Evolutionary conservation across 1,140 invertebrate genomes (phyloP), one percentile per base, ranked within the genome.

Genomic region (Pseudomyrmex gracilis): DNA sequence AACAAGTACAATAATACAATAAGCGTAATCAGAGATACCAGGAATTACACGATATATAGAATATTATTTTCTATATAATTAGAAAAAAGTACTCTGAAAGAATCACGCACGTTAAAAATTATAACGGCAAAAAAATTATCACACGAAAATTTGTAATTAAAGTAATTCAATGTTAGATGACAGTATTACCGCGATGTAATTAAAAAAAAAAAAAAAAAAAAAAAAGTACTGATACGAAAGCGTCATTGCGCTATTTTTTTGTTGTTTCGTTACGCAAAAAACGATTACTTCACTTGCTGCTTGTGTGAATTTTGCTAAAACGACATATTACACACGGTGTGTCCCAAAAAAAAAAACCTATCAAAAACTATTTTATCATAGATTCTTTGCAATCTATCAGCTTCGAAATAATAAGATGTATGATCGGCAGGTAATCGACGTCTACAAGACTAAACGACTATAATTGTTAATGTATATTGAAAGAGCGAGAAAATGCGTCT

Each of bases 381-480:
- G 34, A 34, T 34, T 34, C 34, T 34, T 34, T 34, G 34, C 34
- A 34, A 34, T 34, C 8, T 17, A 47, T 58, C 20, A 57, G 47
- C 34, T 71, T 67, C 47, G 24, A 71, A 78, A 43, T 15, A 60
- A 22, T 12, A 60, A 63, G 24, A 70, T 51, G 45, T 66, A 63
- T 15, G 47, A 80, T 53, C 15, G 61, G 57, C 55, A 60, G 58
- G 85, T 86, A 84, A 87, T 43, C 60, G 68, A 83, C 73, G 73
- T 73, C 67, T 45, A 53, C 51, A 9, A 63, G n/a, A 61, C 22
- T 82, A 63, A 82, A 68, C 20, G 34, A 84, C 51, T 78, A 73
- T 86, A 89, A 24, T 73, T 83, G 68, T 83, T 78, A 83, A 74
- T 68, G 63, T 85, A 87, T 34, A 82, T 80, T 51, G 53, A 70